Evolutionary conservation across 2,113 vertebrate genomes (phyloP), one percentile per base, ranked within the genome.

Genomic region (Trogon melanurus): DNA sequence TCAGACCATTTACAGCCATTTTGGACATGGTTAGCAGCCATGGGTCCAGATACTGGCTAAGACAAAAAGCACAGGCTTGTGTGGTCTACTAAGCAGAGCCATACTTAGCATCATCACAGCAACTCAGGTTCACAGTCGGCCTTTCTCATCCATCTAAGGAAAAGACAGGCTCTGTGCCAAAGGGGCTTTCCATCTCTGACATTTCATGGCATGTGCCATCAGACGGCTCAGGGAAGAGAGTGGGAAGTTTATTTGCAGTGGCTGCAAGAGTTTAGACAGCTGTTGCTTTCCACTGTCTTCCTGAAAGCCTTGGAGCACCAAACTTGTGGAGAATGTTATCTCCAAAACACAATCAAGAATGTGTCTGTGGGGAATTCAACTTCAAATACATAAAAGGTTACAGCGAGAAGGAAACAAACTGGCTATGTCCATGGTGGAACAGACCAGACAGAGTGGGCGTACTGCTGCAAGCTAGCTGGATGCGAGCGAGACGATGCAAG

Each of bases 211-310:
- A 88, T 85, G 64, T 76, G 58, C 62, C 60, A 83, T 62, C 87
- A 83, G 60, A 70, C 0, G 0, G 62, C 56, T 83, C 78, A 57
- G 5, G 62, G 11, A n/a, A 62, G 66, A 91, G 48, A 82, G 41
- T 26, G 22, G 70, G 66, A 93, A 79, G 50, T 75, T 95, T 89
- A 76, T 89, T 93, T 65, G 79, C 58, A 80, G 84, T 45, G 72
- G 18, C 38, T 92, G 69, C 51, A 74, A 84, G 51, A 74, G 51
- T 93, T 95, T 74, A 86, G 56, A 95, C 79, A 92, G 86, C 91
- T 95, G 85, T 60, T 95, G 62, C 64, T 82, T 85, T 89, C 81
- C 50, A 41, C 5, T 19, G 25, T 41, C 58, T 82, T 76, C 94
- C 62, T 32, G 19, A 94, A 89, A 89, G 58, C 60, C 62, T 75